Conservation (phyloP, 2,113 vertebrate species). For the Anthoscopus minutus region DNA sequence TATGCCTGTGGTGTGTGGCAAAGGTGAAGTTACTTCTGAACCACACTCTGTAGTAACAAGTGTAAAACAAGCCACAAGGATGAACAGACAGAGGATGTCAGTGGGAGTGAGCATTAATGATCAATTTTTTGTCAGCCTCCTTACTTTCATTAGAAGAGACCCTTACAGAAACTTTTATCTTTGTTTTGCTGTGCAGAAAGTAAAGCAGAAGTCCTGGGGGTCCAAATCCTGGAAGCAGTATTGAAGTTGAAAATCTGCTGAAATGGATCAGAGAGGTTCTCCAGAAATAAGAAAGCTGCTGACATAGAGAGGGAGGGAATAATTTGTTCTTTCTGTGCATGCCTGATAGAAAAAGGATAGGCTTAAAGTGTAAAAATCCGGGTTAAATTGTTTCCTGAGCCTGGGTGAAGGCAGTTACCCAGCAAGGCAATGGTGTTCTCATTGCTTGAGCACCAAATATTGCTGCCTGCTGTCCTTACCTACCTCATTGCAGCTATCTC, state of each 20-base stretch:
- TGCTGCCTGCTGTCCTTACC: rapidly evolving
- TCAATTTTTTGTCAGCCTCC: neutral
- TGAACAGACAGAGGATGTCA: neutral
- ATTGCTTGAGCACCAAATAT: neutral
- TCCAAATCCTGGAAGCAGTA: neutral
- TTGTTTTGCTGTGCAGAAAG: neutral
- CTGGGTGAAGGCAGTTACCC: neutral
- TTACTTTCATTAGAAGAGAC: neutral
- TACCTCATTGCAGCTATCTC: neutral
- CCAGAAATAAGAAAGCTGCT: neutral
- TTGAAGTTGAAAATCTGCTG: neutral
- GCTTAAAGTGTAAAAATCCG: neutral
- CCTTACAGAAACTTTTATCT: neutral
- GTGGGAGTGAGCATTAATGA: neutral
- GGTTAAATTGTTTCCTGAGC: neutral
- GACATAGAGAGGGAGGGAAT: neutral
- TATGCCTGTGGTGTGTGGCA: neutral
- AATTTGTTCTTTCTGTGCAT: neutral
- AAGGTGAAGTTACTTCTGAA: neutral
- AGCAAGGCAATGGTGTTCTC: neutral
- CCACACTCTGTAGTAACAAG: neutral
- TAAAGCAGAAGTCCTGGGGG: neutral
- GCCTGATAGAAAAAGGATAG: neutral
- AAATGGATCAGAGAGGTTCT: neutral
- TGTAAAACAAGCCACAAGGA: neutral